Percentiles rank a stretch among this genome's conserved stretches.
phyloP scores from a whole-genome alignment of 1,140 invertebrate species.

The Maconellicoccus hirsutus region DNA sequence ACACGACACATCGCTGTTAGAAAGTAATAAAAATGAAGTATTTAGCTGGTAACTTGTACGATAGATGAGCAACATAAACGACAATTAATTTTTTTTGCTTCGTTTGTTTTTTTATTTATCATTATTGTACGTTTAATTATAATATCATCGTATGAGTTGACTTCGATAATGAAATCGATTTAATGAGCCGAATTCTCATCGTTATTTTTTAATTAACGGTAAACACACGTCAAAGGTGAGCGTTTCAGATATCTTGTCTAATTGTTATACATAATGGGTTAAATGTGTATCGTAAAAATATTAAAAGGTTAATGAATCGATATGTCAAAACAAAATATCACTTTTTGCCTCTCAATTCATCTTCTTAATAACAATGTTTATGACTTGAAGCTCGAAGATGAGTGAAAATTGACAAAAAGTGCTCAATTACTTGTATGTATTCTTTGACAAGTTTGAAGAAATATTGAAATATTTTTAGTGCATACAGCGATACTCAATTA shows the following conservation, averaged over 20 bases:
- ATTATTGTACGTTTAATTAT: constrained; percentile 6
- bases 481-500: no score
- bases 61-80: neutral
- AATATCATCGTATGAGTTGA: neutral
- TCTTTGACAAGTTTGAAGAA: no score
- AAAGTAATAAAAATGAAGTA: no score
- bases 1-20: no score
- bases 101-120: neutral
- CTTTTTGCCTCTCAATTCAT: neutral
- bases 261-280: neutral
- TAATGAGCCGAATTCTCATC: constrained; percentile 3
- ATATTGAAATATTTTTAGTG: no score
- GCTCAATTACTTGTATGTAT: no score
- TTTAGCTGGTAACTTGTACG: neutral
- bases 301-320: neutral
- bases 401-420: no score
- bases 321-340: neutral
- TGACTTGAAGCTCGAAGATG: no score
- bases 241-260: neutral
- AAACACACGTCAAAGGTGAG: neutral
- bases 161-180: neutral
- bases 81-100: neutral
- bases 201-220: neutral
- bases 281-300: constrained; percentile 3
- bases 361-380: neutral